phyloP scores from a whole-genome alignment of 2,113 vertebrate species.

The Sinocyclocheilus anophthalmus region DNA sequence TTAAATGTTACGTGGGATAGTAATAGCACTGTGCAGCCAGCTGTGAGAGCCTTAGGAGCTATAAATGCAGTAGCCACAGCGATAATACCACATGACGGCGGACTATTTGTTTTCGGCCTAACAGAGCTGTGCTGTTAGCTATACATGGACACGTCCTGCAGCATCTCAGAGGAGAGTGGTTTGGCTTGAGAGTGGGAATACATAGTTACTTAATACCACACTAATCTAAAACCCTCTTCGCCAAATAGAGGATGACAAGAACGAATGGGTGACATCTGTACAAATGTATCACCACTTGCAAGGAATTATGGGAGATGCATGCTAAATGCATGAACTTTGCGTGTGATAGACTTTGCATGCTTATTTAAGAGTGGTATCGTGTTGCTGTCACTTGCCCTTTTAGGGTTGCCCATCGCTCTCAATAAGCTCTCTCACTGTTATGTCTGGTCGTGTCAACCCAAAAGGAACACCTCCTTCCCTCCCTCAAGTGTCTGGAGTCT shows the following conservation, averaged over 20 bases:
- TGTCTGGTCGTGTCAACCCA: neutral
- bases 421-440: conserved; percentile 26
- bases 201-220: conserved; percentile 5
- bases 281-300: neutral
- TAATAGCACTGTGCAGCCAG: neutral
- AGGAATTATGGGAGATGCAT: neutral
- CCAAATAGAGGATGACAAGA: neutral
- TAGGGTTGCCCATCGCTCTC: neutral
- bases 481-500: conserved; percentile 28
- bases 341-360: neutral
- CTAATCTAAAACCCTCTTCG: neutral
- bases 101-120: conserved; percentile 9
- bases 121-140: neutral
- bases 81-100: conserved; percentile 16
- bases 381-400: conserved; percentile 30
- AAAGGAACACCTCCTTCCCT: conserved; percentile 18
- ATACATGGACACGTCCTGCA: neutral
- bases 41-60: neutral
- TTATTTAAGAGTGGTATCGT: conserved; percentile 16
- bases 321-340: neutral
- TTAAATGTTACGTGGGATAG: neutral
- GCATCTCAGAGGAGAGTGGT: conserved; percentile 12
- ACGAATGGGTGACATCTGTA: neutral
- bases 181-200: conserved; percentile 4
- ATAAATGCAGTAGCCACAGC: neutral